phyloP scores from a whole-genome alignment of 2,113 vertebrate species.

The Nerophis lumbriciformis region DNA sequence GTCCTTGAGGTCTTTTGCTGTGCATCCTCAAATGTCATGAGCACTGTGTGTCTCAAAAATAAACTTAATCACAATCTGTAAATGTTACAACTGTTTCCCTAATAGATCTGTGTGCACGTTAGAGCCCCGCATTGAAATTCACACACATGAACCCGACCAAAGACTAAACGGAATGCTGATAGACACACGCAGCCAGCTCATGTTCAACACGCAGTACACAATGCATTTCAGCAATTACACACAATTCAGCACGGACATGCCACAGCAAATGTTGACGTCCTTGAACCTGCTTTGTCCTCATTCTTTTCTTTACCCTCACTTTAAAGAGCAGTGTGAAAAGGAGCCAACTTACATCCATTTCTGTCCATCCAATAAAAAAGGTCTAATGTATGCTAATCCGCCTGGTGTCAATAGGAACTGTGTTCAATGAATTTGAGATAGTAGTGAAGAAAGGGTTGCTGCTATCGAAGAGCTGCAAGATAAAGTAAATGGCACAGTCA shows the following conservation, averaged over 20 bases:
- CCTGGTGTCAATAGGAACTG: constrained; percentile 65
- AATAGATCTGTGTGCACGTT: constrained; percentile 52
- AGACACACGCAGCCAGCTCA: constrained; percentile 3
- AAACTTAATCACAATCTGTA: constrained; percentile 72
- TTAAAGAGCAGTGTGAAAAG: constrained; percentile 18
- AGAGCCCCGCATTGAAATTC: constrained; percentile 62
- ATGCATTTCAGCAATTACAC: constrained; percentile 18
- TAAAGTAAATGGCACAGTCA: constrained; percentile 76
- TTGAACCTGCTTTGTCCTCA: constrained; percentile 5
- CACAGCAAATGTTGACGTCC: constrained; percentile 1
- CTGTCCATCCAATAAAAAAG: constrained; percentile 62
- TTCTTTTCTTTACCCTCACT: constrained; percentile 7
- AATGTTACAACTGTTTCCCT: constrained; percentile 72
- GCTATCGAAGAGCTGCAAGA: constrained; percentile 70
- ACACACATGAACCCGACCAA: constrained; percentile 59
- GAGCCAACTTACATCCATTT: constrained; percentile 39
- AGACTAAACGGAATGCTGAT: constrained; percentile 63
- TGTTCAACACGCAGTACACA: constrained; percentile 9
- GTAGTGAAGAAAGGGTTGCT: constrained; percentile 66
- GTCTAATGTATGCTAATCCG: constrained; percentile 75
- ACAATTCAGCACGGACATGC: constrained; percentile 6
- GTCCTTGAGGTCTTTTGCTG: constrained; percentile 63
- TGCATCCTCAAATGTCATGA: constrained; percentile 61
- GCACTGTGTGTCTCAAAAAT: constrained; percentile 47
- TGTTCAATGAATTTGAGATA: constrained; percentile 75